Percentiles rank a stretch among this genome's conserved stretches.
These are phyloP conservation scores for Philopotamus ludificatus DNA, from an alignment of 1,140 invertebrate genomes.

Conservation along the genomic window DNA sequence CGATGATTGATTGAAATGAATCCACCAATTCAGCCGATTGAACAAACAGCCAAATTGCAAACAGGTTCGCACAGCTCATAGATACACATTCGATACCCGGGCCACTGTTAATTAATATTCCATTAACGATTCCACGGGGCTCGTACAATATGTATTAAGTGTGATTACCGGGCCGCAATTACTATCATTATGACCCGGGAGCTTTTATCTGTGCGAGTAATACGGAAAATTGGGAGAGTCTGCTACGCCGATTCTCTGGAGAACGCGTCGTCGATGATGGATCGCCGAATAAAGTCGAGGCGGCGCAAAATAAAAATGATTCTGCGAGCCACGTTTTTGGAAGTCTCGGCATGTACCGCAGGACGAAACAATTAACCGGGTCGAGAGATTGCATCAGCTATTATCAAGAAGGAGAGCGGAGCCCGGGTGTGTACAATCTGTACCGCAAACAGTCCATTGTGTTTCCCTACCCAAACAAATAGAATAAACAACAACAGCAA, in stretches of 20 bases:
- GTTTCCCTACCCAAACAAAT: conserved; percentile 23
- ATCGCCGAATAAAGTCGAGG: too few species aligned
- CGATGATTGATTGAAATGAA: neutral
- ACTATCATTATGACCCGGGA: neutral
- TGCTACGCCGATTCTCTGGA: too few species aligned
- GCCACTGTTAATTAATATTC: neutral
- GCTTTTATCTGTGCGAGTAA: too few species aligned
- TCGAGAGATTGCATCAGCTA: conserved; percentile 35
- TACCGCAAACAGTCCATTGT: conserved; percentile 29
- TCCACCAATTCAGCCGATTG: neutral
- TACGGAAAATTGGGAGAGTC: too few species aligned
- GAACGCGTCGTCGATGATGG: too few species aligned
- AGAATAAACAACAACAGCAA: conserved; percentile 26
- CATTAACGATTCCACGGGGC: neutral
- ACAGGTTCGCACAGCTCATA: neutral
- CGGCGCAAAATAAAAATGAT: too few species aligned
- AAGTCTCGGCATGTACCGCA: neutral
- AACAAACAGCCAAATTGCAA: neutral
- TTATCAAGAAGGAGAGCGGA: conserved; percentile 16
- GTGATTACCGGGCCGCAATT: neutral
- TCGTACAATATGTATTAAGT: neutral
- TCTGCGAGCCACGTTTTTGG: neutral
- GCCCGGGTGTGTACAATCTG: conserved; percentile 1
- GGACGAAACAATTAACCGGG: conserved; percentile 34
- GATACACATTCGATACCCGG: neutral